These are phyloP conservation scores for Pseudorhombus dupliciocellatus DNA, from an alignment of 2,113 vertebrate genomes.

Conservation along the genomic window DNA sequence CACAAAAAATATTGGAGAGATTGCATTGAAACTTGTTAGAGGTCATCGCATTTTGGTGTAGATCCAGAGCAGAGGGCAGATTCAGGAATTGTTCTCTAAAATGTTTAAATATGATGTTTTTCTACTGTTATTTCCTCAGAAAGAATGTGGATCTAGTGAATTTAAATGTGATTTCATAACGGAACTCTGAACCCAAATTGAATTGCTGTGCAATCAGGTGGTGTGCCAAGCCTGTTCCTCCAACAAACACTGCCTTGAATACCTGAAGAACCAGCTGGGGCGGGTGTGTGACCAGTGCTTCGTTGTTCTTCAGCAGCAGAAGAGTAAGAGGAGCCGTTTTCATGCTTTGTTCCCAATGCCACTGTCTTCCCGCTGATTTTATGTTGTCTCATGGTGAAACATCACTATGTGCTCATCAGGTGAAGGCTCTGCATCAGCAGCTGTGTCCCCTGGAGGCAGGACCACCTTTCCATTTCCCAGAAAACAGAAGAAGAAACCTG, in stretches of 20 bases:
- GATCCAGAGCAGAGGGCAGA: too few species aligned
- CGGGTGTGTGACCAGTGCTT: slow-evolving; percentile 96
- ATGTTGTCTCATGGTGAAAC: too few species aligned
- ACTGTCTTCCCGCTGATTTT: neutral
- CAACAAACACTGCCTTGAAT: slow-evolving; percentile 91
- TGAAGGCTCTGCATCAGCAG: slow-evolving; percentile 74
- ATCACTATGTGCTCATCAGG: slow-evolving; percentile 68
- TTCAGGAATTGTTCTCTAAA: too few species aligned
- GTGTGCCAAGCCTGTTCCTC: slow-evolving; percentile 96
- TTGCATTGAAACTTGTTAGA: too few species aligned
- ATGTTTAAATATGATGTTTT: too few species aligned
- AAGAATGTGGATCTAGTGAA: too few species aligned
- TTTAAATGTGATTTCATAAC: too few species aligned
- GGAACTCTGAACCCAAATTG: neutral
- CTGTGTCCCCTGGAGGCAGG: slow-evolving; percentile 83
- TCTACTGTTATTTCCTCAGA: too few species aligned
- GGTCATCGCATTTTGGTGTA: too few species aligned
- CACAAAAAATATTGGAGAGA: too few species aligned
- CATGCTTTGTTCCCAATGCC: neutral
- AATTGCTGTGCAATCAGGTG: slow-evolving; percentile 81
- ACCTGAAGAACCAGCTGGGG: slow-evolving; percentile 91
- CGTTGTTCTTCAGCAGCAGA: slow-evolving; percentile 84
- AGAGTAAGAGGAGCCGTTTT: slow-evolving; percentile 73
- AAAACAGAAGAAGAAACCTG: slow-evolving; percentile 93
- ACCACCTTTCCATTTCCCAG: slow-evolving; percentile 81